Base-by-base conservation (phyloP, 2,888 invertebrate genomes). In the Hedychridium roseum region DNA sequence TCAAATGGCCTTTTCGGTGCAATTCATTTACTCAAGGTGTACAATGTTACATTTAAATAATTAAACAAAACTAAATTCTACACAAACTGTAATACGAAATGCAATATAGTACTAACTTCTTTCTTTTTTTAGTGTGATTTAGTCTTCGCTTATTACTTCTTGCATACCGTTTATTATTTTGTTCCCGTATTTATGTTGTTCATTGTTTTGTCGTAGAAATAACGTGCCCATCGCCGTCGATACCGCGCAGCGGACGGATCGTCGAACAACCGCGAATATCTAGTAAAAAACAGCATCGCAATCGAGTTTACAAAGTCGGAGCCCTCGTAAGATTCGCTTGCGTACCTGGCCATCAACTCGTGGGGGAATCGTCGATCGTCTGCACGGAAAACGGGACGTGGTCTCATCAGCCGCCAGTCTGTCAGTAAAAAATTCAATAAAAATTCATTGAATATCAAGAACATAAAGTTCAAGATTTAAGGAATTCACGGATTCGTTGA, bases 371-470 rank as follows among this genome's bases (percentile, higher is more conserved):
- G 0, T 90, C 90, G 54, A 88, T 91, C 62, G 90, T 92, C 34
- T 94, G 94, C 80, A 92, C 91, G 3, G 93, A 93, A 76, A 89
- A 88, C 52, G 93, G 92, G 35, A 89, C 88, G 72, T 94, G 93
- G 94, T 92, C 92, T 1, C 91, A 92, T 76, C 88, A 90, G 15
- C 87, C 91, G 7, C 94, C 94, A 36, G 88, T 89, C 74, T 94
- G 94, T 85, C 76, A 84, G 84, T 80, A n/a, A n/a, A n/a, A n/a
- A n/a, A n/a, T n/a, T n/a, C n/a, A n/a, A n/a, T n/a, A n/a, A n/a
- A n/a, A n/a, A n/a, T n/a, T n/a, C 14, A 14, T 31, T 2, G n/a
- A 12, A 12, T 31, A 31, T 31, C 14, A 12, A 31, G n/a, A 31
- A 2, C 11, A 12, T 2, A 14, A 7, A 1, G 11, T 12, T 31